phyloP scores from a whole-genome alignment of 2,888 invertebrate species.

The Ethmia dodecea region DNA sequence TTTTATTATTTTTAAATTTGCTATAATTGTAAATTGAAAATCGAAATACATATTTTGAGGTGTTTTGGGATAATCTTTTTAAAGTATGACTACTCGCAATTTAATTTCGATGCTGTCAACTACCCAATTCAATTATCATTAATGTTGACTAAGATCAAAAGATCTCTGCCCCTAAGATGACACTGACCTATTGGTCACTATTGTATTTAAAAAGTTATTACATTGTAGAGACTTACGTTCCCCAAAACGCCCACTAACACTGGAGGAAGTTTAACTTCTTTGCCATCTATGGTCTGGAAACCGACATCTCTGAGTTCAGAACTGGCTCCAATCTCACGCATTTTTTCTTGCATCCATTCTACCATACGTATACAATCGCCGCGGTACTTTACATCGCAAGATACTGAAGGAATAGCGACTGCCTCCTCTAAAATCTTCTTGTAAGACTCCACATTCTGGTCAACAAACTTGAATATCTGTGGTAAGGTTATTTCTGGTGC shows the following conservation, averaged over 20 bases:
- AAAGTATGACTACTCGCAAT: too few species aligned
- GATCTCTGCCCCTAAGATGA: too few species aligned
- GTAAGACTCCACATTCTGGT: conserved; percentile 85
- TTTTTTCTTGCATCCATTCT: conserved; percentile 84
- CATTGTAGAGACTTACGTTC: conserved; percentile 59
- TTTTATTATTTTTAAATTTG: too few species aligned
- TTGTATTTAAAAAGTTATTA: too few species aligned
- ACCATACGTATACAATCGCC: conserved; percentile 91
- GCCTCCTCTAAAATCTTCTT: conserved; percentile 88
- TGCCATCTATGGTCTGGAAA: conserved; percentile 84
- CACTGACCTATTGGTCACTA: too few species aligned
- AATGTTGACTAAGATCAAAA: too few species aligned
- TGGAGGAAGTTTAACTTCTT: conserved; percentile 88
- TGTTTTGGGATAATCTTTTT: too few species aligned
- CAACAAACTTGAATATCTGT: conserved; percentile 83
- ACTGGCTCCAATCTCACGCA: conserved; percentile 83
- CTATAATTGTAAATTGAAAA: too few species aligned
- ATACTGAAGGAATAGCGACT: conserved; percentile 97
- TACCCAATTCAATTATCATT: too few species aligned
- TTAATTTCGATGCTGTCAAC: too few species aligned
- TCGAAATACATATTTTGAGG: too few species aligned
- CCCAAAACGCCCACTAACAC: conserved; percentile 89
- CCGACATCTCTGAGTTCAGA: conserved; percentile 88
- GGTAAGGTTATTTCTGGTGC: conserved; percentile 50
- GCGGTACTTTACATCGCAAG: conserved; percentile 90